A percentile compares a stretch with the other conserved stretches of the same genome.
Evolutionary conservation across 2,888 invertebrate species (phyloP).

Genomic region (Thereva nobilitata): DNA sequence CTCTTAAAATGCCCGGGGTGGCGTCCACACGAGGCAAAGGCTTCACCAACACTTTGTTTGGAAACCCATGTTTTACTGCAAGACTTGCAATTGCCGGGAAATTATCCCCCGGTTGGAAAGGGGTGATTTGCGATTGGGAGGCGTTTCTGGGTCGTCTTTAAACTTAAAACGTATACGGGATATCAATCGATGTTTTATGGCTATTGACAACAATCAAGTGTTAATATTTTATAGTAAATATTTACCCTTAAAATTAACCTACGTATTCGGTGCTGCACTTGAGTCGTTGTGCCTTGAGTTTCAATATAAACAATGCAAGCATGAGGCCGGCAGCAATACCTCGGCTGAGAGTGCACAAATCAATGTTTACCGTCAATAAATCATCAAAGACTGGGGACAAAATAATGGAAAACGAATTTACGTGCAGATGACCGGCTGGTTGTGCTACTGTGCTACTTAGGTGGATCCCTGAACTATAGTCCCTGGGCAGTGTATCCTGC

Average conservation of each 20-base stretch:
- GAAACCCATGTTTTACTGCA: slow-evolving; percentile 21
- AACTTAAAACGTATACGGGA: too few species aligned
- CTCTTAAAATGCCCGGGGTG: background rate
- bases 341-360: slow-evolving; percentile 17
- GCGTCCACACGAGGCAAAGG: slow-evolving; percentile 10
- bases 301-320: slow-evolving; percentile 1
- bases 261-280: too few species aligned
- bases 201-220: too few species aligned
- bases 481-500: too few species aligned
- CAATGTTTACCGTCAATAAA: slow-evolving; percentile 24
- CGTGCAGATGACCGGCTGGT: background rate
- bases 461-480: background rate
- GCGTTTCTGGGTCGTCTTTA: too few species aligned
- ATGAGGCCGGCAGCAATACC: background rate
- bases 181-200: too few species aligned
- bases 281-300: too few species aligned
- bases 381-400: slow-evolving; percentile 4
- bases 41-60: slow-evolving; percentile 27
- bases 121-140: slow-evolving; percentile 20
- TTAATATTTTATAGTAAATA: too few species aligned
- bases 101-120: slow-evolving; percentile 16
- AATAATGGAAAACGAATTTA: slow-evolving; percentile 4
- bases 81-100: slow-evolving; percentile 28
- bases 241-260: too few species aligned
- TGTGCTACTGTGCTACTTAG: slow-evolving; percentile 11